Conservation (phyloP, 2,888 invertebrate genomes). For the Troides aeacus region DNA sequence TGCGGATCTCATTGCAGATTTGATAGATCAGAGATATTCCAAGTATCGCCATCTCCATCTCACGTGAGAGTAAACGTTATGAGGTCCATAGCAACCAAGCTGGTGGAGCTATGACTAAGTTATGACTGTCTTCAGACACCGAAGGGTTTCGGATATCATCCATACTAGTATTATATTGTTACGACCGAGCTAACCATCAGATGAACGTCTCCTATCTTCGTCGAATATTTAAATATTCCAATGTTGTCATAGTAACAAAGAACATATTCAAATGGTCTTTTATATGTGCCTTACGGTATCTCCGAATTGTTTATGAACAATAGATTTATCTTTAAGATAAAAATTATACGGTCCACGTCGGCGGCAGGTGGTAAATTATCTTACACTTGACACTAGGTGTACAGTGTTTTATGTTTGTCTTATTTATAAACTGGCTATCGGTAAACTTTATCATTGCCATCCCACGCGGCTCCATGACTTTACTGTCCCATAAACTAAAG, state of each 20-base stretch:
- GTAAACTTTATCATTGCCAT: constrained; percentile 1
- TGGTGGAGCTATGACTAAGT: no score
- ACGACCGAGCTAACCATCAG: no score
- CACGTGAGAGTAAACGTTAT: no score
- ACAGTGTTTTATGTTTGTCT: constrained; percentile 4
- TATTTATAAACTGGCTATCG: neutral
- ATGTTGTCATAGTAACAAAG: neutral
- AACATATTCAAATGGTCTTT: neutral
- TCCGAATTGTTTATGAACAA: neutral
- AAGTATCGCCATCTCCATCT: no score
- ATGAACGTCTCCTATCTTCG: no score
- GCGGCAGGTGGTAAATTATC: neutral
- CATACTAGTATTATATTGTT: no score
- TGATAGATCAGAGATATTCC: no score
- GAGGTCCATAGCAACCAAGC: no score
- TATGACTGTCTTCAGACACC: no score
- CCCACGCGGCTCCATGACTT: constrained; percentile 9
- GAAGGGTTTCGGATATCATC: no score
- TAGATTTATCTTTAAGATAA: neutral
- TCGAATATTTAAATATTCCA: neutral
- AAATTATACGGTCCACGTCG: neutral
- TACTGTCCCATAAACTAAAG: neutral
- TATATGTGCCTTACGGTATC: neutral
- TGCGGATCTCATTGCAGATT: no score
- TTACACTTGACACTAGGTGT: neutral